A percentile compares a stretch with the other conserved stretches of the same genome.
phyloP scores from a whole-genome alignment of 2,797 vertebrate species.

The Lepidocolaptes lacrymiger region DNA sequence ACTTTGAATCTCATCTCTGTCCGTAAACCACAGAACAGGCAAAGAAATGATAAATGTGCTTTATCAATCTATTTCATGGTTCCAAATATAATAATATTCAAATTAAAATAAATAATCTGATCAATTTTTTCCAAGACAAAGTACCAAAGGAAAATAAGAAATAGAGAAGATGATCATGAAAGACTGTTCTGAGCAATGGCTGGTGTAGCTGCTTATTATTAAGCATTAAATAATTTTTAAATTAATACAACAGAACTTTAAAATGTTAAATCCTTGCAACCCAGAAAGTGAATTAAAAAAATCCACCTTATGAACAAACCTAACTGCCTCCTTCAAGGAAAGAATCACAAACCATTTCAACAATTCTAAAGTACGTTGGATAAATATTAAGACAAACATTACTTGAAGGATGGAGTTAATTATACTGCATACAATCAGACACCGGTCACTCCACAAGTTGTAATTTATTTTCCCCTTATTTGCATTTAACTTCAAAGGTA shows the following conservation, averaged over 20 bases:
- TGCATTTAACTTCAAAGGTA: constrained; percentile 81
- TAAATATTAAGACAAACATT: constrained; percentile 72
- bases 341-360: constrained; percentile 18
- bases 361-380: constrained; percentile 46
- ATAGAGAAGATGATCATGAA: background rate
- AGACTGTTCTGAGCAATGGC: background rate
- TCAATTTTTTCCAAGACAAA: background rate
- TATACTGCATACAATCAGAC: constrained; percentile 71
- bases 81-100: background rate
- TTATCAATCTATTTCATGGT: background rate
- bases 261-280: background rate
- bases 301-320: background rate
- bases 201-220: background rate
- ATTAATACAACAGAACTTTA: background rate
- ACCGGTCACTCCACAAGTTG: constrained; percentile 77
- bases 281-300: background rate
- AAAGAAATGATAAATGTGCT: background rate
- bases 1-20: background rate
- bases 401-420: constrained; percentile 68
- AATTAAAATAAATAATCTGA: background rate
- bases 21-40: background rate
- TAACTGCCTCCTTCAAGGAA: background rate
- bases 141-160: background rate
- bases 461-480: constrained; percentile 86
- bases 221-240: background rate